phyloP scores from a whole-genome alignment of 2,888 invertebrate species.

The Platycheirus albimanus region DNA sequence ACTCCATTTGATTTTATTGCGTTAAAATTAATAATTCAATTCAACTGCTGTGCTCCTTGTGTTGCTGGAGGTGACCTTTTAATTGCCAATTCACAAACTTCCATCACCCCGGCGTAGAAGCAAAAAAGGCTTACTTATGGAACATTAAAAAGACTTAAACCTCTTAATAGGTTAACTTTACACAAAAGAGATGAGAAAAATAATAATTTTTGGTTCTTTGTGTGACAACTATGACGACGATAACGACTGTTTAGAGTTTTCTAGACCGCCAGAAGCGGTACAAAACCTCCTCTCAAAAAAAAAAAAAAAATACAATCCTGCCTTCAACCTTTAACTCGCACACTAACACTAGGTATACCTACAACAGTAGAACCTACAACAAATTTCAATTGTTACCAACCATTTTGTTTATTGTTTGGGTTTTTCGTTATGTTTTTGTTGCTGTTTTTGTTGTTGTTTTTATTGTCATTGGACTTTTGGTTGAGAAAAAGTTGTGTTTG shows the following conservation, averaged over 20 bases:
- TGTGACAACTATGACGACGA: conserved; percentile 42
- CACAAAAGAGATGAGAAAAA: conserved; percentile 35
- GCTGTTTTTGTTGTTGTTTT: too few species aligned
- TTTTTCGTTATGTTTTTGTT: conserved; percentile 22
- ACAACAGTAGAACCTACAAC: conserved; percentile 14
- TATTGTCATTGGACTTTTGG: conserved; percentile 1
- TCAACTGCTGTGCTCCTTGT: conserved; percentile 3
- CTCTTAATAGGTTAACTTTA: conserved; percentile 71
- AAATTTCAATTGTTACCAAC: conserved; percentile 32
- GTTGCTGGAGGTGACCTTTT: conserved; percentile 27
- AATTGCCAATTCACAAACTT: conserved; percentile 36
- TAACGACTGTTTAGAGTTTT: conserved; percentile 51
- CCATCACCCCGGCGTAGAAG: too few species aligned
- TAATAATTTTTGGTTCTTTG: conserved; percentile 59
- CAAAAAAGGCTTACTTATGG: conserved; percentile 21
- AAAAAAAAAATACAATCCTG: not conserved
- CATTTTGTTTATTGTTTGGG: conserved; percentile 41
- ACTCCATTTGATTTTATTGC: conserved; percentile 47
- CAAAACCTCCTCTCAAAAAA: not conserved
- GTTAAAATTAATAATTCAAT: conserved; percentile 53
- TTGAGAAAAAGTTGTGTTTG: conserved; percentile 25
- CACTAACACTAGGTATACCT: too few species aligned
- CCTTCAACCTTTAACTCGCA: not conserved
- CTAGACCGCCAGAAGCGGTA: conserved; percentile 18
- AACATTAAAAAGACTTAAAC: conserved; percentile 65